A percentile compares a stretch with the other conserved stretches of the same genome.
Evolutionary conservation across 2,888 invertebrate genomes (phyloP).

Genomic region (Venustoraphidia nigricollis): DNA sequence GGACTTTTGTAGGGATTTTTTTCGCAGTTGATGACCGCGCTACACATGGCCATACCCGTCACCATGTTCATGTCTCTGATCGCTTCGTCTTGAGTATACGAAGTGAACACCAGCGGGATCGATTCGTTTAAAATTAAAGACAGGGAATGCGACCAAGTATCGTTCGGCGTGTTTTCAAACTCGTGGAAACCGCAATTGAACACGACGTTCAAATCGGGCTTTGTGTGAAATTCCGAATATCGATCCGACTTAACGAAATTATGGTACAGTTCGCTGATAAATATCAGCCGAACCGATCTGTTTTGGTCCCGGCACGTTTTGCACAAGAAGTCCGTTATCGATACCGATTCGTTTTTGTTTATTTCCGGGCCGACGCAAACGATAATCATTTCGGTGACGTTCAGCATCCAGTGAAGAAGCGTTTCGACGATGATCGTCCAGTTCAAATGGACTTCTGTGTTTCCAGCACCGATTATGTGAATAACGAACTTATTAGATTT

Average conservation of each 20-base stretch:
- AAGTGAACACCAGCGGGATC: slow-evolving; percentile 19
- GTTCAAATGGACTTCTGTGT: slow-evolving; percentile 15
- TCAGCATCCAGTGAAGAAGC: slow-evolving; percentile 17
- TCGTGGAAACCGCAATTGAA: slow-evolving; percentile 24
- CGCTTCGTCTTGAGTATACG: slow-evolving; percentile 20
- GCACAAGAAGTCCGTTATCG: slow-evolving; percentile 7
- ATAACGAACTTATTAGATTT: slow-evolving; percentile 12
- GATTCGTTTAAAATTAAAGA: slow-evolving; percentile 13
- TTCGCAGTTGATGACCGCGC: slow-evolving; percentile 12
- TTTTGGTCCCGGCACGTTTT: slow-evolving; percentile 12
- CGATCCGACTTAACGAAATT: slow-evolving; percentile 9
- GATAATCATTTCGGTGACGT: slow-evolving; percentile 15
- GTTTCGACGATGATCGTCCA: slow-evolving; percentile 16
- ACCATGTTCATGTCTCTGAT: slow-evolving; percentile 14
- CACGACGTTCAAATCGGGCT: slow-evolving; percentile 20
- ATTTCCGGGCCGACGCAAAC: slow-evolving; percentile 20
- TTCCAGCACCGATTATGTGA: slow-evolving; percentile 20
- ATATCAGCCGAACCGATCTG: slow-evolving; percentile 8
- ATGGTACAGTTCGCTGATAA: slow-evolving; percentile 17
- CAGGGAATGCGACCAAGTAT: slow-evolving; percentile 19
- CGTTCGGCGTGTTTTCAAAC: slow-evolving; percentile 11
- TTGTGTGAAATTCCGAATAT: too few relatives aligned
- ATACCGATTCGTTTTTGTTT: not conserved
- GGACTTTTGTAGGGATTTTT: slow-evolving; percentile 18
- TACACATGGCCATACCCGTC: slow-evolving; percentile 6